Percentiles rank a stretch among this genome's conserved stretches.
Conservation (phyloP, 2,113 vertebrate species). For the Chaetodon trifascialis region DNA sequence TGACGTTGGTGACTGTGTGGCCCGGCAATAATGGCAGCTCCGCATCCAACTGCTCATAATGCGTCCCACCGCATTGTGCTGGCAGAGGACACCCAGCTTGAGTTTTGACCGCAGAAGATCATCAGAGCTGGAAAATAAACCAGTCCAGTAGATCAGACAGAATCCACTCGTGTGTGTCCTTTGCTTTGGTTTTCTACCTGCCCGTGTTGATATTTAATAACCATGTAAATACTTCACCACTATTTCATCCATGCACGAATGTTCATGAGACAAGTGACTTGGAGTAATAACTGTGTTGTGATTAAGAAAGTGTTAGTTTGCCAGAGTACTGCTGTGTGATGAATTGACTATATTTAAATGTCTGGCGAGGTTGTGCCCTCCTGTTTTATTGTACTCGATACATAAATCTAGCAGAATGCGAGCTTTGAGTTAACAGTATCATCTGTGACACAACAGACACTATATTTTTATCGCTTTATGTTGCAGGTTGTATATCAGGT, state of each 20-base stretch:
- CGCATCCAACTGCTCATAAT: slow-evolving; percentile 10
- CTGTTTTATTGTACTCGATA: slow-evolving; percentile 52
- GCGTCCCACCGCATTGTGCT: background rate
- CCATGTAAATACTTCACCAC: slow-evolving; percentile 65
- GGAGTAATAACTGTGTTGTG: slow-evolving; percentile 65
- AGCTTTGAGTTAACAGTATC: slow-evolving; percentile 60
- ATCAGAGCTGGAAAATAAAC: slow-evolving; percentile 5
- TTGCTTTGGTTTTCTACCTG: slow-evolving; percentile 1
- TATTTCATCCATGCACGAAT: slow-evolving; percentile 72
- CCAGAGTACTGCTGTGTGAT: slow-evolving; percentile 69
- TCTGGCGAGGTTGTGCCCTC: slow-evolving; percentile 52
- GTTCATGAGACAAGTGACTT: slow-evolving; percentile 54
- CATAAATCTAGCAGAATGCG: slow-evolving; percentile 43
- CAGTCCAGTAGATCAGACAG: slow-evolving; percentile 6
- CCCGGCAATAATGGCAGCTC: slow-evolving; percentile 61
- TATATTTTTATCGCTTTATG: slow-evolving; percentile 75
- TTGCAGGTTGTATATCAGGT: slow-evolving; percentile 78
- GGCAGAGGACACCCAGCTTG: slow-evolving; percentile 4
- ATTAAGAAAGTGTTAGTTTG: slow-evolving; percentile 66
- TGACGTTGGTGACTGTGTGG: slow-evolving; percentile 43
- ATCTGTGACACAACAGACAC: slow-evolving; percentile 54
- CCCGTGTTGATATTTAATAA: slow-evolving; percentile 40
- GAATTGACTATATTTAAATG: slow-evolving; percentile 56
- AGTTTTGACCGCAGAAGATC: background rate
- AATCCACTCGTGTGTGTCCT: background rate